phyloP scores from a whole-genome alignment of 2,113 vertebrate genomes.

The Diadophis punctatus region DNA sequence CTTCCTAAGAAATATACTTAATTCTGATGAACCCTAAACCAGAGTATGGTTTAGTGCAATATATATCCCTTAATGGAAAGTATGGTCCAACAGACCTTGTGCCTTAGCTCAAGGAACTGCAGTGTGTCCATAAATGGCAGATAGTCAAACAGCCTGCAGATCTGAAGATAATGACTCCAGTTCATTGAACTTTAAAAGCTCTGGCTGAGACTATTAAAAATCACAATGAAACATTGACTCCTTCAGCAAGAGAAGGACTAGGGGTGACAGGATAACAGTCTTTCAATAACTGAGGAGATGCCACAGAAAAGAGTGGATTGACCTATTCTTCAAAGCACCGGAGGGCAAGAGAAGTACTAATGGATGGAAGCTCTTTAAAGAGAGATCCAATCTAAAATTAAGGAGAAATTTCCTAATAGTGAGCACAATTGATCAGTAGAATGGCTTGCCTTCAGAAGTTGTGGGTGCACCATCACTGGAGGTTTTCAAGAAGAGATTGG shows the following conservation, averaged over 20 bases:
- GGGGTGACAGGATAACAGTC: neutral
- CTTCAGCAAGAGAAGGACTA: neutral
- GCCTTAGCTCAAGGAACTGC: neutral
- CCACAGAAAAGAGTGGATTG: neutral
- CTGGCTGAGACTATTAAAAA: neutral
- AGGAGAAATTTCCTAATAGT: neutral
- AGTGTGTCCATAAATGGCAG: neutral
- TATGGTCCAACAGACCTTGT: neutral
- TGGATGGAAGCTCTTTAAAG: neutral
- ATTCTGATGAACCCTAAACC: neutral
- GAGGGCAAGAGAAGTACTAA: neutral
- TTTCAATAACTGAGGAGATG: neutral
- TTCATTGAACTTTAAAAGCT: neutral
- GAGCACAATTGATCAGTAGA: neutral
- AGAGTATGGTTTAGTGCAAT: neutral
- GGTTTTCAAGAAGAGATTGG: neutral
- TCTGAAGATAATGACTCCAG: neutral
- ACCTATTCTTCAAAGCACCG: neutral
- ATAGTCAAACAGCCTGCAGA: neutral
- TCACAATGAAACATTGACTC: neutral
- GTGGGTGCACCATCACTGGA: neutral
- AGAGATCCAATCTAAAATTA: neutral
- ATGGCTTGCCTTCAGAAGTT: neutral
- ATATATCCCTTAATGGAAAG: neutral
- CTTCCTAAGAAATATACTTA: neutral